Percentiles rank a stretch among this genome's conserved stretches.
Evolutionary conservation across 2,888 invertebrate species (phyloP).

Genomic region (Metacarcinus magister): DNA sequence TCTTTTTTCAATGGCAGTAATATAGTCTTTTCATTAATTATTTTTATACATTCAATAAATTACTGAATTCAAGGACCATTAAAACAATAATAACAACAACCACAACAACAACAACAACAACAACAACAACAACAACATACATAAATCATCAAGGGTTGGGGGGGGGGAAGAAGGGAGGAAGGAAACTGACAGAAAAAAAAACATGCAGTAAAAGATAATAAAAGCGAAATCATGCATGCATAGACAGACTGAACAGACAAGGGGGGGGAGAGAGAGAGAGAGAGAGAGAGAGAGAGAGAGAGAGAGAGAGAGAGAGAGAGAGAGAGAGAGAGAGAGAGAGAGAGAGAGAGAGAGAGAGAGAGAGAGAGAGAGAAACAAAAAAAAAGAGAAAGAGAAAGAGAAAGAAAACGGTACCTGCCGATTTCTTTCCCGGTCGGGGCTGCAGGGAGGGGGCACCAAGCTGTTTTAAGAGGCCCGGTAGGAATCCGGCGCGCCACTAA

Average conservation of each 20-base stretch:
- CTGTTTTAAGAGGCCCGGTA: background rate
- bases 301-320: slow-evolving; percentile 35
- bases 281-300: slow-evolving; percentile 30
- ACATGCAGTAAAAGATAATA: background rate
- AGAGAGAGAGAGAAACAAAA: background rate
- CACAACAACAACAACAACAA: background rate
- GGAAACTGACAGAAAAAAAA: background rate
- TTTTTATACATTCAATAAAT: too few species aligned
- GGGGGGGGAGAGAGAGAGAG: background rate
- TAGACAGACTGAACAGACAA: background rate
- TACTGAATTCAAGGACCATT: too few species aligned
- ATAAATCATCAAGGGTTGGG: background rate
- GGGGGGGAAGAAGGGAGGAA: too few species aligned
- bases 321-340: slow-evolving; percentile 36
- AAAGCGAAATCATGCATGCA: background rate
- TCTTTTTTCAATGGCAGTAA: too few species aligned
- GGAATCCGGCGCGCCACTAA: slow-evolving; percentile 13
- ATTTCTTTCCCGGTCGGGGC: background rate
- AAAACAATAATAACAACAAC: background rate
- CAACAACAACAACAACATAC: background rate
- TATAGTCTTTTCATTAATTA: too few species aligned
- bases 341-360: background rate
- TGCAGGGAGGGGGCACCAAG: background rate
- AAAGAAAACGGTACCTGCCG: background rate
- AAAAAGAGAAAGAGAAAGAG: background rate